phyloP scores from a whole-genome alignment of 2,888 invertebrate genomes.

The Anarsia innoxiella region DNA sequence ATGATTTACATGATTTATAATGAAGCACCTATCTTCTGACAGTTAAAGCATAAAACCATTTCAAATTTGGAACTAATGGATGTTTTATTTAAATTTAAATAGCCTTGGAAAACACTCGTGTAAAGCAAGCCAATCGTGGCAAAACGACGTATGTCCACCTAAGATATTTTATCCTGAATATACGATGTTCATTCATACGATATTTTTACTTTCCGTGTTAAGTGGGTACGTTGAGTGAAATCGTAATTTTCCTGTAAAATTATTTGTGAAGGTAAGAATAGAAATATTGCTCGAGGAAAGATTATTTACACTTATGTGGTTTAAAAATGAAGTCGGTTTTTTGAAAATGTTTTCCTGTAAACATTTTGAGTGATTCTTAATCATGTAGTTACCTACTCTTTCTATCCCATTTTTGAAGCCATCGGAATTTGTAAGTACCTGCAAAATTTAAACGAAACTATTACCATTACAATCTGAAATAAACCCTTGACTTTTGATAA shows the following conservation, averaged over 20 bases:
- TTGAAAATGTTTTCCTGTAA: too few species aligned
- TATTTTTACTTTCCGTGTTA: conserved; percentile 21
- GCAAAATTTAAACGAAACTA: too few species aligned
- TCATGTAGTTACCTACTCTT: too few species aligned
- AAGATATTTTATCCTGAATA: conserved; percentile 10
- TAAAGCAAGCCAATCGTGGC: conserved; percentile 22
- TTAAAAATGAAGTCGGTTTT: too few species aligned
- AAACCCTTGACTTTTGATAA: too few species aligned
- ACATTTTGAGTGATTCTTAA: too few species aligned
- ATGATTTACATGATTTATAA: too few species aligned
- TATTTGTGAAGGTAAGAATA: conserved; percentile 3
- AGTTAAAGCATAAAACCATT: too few species aligned
- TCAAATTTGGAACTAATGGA: conserved; percentile 30
- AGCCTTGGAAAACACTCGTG: conserved; percentile 49
- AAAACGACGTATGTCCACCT: conserved; percentile 14
- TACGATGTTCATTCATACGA: conserved; percentile 12
- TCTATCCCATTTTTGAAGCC: too few species aligned
- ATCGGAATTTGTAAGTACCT: too few species aligned
- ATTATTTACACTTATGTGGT: conserved; percentile 4
- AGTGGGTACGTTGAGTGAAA: conserved; percentile 19
- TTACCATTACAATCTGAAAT: too few species aligned
- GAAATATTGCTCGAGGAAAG: conserved; percentile 8
- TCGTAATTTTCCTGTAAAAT: conserved; percentile 17
- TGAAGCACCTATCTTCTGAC: too few species aligned
- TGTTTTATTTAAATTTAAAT: conserved; percentile 36